Evolutionary conservation across 2,797 vertebrate genomes (phyloP).

Genomic region (Cirrhinus molitorella): DNA sequence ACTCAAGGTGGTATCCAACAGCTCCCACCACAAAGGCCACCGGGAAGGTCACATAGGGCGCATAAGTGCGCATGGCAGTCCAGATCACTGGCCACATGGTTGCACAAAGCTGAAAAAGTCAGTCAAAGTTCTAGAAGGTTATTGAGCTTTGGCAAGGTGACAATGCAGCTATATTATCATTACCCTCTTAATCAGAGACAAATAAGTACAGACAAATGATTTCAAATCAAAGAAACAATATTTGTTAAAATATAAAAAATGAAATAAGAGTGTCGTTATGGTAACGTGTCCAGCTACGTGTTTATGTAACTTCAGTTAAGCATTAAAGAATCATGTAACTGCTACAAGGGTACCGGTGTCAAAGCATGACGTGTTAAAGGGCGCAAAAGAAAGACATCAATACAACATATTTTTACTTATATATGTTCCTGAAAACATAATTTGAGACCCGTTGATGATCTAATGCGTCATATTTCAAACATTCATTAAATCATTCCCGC

Average conservation of each 20-base stretch:
- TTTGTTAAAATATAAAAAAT: neutral
- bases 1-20: slow-evolving; percentile 94
- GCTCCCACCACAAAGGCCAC: slow-evolving; percentile 95
- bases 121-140: neutral
- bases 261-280: neutral
- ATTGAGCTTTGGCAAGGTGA: neutral
- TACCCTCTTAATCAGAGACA: neutral
- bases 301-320: neutral
- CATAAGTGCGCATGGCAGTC: slow-evolving; percentile 88
- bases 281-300: neutral
- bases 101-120: slow-evolving; percentile 36
- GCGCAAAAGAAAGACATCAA: neutral
- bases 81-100: slow-evolving; percentile 93
- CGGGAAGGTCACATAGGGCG: slow-evolving; percentile 95
- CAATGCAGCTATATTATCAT: neutral
- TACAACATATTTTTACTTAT: too few species aligned
- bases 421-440: neutral
- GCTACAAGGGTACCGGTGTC: slow-evolving; percentile 10
- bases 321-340: neutral
- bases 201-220: neutral
- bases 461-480: neutral
- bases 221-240: neutral
- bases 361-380: neutral
- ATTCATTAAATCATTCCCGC: neutral
- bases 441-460: too few species aligned